Conservation (phyloP, 2,797 vertebrate genomes). For the Ctenochaetus hawaiiensis region DNA sequence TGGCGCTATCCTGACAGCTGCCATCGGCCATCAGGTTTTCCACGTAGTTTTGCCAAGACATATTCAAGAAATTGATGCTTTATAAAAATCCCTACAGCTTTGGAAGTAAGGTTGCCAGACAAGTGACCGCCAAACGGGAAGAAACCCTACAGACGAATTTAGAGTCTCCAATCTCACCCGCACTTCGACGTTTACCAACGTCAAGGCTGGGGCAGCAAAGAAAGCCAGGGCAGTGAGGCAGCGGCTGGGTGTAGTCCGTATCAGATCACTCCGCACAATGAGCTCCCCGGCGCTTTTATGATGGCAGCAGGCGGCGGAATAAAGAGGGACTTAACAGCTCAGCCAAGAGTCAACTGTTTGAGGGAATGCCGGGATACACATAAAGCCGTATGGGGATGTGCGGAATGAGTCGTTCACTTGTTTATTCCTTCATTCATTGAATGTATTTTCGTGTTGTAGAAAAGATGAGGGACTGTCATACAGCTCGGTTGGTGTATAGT, state of each 20-base stretch:
- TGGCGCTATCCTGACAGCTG: slow-evolving; percentile 98
- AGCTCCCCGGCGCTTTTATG: slow-evolving; percentile 65
- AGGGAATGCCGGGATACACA: slow-evolving; percentile 40
- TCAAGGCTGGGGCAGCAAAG: slow-evolving; percentile 79
- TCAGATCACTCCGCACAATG: slow-evolving; percentile 86
- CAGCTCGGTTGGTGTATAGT: not conserved
- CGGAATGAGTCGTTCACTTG: not conserved
- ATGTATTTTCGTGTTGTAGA: not conserved
- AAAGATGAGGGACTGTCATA: not conserved
- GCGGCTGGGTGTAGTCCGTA: slow-evolving; percentile 88
- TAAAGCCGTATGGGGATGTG: not conserved
- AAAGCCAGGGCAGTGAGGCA: slow-evolving; percentile 85
- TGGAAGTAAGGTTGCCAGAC: slow-evolving; percentile 32
- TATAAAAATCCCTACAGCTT: slow-evolving; percentile 53
- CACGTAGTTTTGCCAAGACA: slow-evolving; percentile 98
- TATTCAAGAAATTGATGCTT: slow-evolving; percentile 81
- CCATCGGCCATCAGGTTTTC: slow-evolving; percentile 98
- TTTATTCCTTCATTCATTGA: slow-evolving; percentile 36
- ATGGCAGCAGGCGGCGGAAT: slow-evolving; percentile 74
- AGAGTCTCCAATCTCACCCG: slow-evolving; percentile 74
- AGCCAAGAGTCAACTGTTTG: slow-evolving; percentile 55
- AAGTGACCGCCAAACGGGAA: slow-evolving; percentile 19
- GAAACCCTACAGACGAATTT: slow-evolving; percentile 51
- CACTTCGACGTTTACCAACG: slow-evolving; percentile 73
- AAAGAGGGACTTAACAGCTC: slow-evolving; percentile 62